Percentiles rank a stretch among this genome's conserved stretches.
These are phyloP conservation scores for Rhyzopertha dominica DNA, from an alignment of 1,140 invertebrate species.

Conservation along the genomic window DNA sequence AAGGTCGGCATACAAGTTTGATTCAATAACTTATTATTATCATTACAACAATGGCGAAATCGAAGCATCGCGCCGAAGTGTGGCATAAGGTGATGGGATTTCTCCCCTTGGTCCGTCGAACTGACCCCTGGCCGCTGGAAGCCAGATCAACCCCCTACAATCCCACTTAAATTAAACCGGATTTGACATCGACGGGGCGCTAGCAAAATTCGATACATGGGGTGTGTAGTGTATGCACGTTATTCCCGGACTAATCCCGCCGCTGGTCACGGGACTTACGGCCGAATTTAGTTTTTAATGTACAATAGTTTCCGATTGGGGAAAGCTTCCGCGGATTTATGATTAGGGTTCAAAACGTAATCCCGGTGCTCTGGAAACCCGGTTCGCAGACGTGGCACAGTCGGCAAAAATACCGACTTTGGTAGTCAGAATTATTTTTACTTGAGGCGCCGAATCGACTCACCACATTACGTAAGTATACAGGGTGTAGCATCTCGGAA, in stretches of 20 bases:
- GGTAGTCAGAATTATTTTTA: too few species aligned
- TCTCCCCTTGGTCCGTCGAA: slow-evolving; percentile 16
- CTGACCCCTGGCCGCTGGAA: slow-evolving; percentile 25
- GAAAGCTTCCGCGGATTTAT: slow-evolving; percentile 25
- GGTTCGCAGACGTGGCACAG: too few species aligned
- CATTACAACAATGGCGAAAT: too few species aligned
- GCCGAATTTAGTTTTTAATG: slow-evolving; percentile 45
- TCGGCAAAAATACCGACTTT: too few species aligned
- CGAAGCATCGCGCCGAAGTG: too few species aligned
- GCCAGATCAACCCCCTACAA: slow-evolving; percentile 23
- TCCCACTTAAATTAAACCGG: slow-evolving; percentile 37
- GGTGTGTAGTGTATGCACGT: slow-evolving; percentile 21
- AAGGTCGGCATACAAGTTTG: too few species aligned
- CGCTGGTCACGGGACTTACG: slow-evolving; percentile 40
- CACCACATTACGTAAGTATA: too few species aligned
- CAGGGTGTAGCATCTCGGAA: too few species aligned
- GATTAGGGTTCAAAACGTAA: too few species aligned
- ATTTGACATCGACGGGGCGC: slow-evolving; percentile 31
- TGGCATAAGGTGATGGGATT: background rate
- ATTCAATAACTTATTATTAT: too few species aligned
- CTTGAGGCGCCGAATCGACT: too few species aligned
- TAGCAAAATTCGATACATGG: slow-evolving; percentile 27
- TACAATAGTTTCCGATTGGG: slow-evolving; percentile 41
- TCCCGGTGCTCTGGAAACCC: too few species aligned
- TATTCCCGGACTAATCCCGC: slow-evolving; percentile 39